Evolutionary conservation across 2,797 vertebrate species (phyloP), one percentile per base, ranked within the genome.

Genomic region (Glyptemys insculpta): DNA sequence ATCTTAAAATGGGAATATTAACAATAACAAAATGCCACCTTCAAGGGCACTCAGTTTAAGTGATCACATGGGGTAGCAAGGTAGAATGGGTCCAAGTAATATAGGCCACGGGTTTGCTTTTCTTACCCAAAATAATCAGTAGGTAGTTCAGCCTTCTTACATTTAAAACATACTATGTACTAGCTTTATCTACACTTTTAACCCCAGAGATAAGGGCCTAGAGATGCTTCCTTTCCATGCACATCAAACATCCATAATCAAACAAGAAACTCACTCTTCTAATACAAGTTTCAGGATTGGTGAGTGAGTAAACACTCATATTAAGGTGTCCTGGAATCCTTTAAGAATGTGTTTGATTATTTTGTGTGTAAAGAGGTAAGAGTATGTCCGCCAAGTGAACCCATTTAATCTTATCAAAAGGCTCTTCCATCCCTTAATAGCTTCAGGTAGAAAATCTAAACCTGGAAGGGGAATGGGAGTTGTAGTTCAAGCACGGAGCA

Each of bases 21-120:
- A 96, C 89, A 94, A 74, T 72, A 96, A 88, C 82, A 84, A 49
- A 94, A 94, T 23, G 21, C 41, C 74, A 93, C 92, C 85, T 87
- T 23, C 4, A 62, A 82, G 87, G 82, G 94, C n/a, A 59, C 72
- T 80, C 54, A 93, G 79, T 91, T 79, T 19, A 76, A 96, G 59
- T 79, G 94, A 86, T 93, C 54, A 34, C 37, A 84, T 23, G 27
- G 56, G 90, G 12, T 8, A 89, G 53, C 49, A 93, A 93, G 72
- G 72, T 85, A 37, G 1, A 93, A 88, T 5, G 44, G 86, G 52
- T 57, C 94, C 29, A 90, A 91, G 85, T 54, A 93, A n/a, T 53
- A 83, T 16, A 79, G 53, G 14, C 4, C 87, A 89, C 90, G 47
- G 80, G 6, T 37, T 74, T 92, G 57, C 37, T 92, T 6, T 82